Percentiles rank a stretch among this genome's conserved stretches.
These are phyloP conservation scores for Orbicella faveolata DNA, from an alignment of 64 coral and sea anemone species.

Conservation along the genomic window DNA sequence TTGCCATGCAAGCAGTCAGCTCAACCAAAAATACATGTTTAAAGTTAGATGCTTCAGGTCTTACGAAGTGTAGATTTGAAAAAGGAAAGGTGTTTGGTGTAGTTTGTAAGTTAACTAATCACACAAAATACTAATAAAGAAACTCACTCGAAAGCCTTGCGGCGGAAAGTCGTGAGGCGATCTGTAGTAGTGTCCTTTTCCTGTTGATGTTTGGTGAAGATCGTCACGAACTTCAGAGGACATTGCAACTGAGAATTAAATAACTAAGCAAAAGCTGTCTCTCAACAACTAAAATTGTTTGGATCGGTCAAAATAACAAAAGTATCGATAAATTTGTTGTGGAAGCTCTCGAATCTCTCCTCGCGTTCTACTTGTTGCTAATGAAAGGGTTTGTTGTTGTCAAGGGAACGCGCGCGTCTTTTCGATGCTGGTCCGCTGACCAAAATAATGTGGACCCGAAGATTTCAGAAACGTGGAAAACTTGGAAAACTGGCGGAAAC, in stretches of 20 bases:
- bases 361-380: not conserved
- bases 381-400: not conserved
- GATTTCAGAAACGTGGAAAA: too few species aligned
- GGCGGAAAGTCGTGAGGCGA: constrained; percentile 66
- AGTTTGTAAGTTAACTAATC: not conserved
- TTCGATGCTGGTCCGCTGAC: constrained; percentile 10
- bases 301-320: not conserved
- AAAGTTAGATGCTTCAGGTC: too few species aligned
- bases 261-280: not conserved
- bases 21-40: too few species aligned
- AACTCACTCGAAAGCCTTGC: constrained; percentile 70
- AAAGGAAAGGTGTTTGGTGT: not conserved
- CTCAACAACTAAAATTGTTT: not conserved
- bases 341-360: not conserved
- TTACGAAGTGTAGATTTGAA: not conserved
- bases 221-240: constrained; percentile 67
- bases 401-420: constrained; percentile 34
- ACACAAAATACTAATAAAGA: not conserved
- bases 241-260: constrained; percentile 6
- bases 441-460: not conserved
- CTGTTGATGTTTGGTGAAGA: constrained; percentile 82
- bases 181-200: constrained; percentile 63
- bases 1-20: too few species aligned
- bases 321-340: not conserved
- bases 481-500: too few species aligned